Conservation (phyloP, 1,140 invertebrate genomes). For the Diorhabda elongata region DNA sequence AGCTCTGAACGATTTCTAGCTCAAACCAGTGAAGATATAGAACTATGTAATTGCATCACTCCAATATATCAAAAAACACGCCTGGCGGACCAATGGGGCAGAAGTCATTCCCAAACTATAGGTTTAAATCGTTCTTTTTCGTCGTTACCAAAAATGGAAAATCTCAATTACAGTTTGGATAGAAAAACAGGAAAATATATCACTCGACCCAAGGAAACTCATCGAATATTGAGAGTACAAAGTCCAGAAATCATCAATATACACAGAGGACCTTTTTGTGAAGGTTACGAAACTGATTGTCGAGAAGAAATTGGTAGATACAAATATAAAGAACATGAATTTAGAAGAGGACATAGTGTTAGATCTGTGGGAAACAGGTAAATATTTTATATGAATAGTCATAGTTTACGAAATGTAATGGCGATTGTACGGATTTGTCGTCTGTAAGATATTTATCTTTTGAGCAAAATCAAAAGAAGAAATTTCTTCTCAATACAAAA, state of each 20-base stretch:
- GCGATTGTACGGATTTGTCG: too few relatives aligned
- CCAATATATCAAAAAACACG: slow-evolving; percentile 32
- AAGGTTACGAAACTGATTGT: slow-evolving; percentile 36
- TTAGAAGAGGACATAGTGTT: slow-evolving; percentile 35
- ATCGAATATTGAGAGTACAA: slow-evolving; percentile 37
- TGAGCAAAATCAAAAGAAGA: too few relatives aligned
- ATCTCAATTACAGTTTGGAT: slow-evolving; percentile 37
- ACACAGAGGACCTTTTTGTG: slow-evolving; percentile 42
- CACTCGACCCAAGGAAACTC: slow-evolving; percentile 17
- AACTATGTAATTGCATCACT: slow-evolving; percentile 39
- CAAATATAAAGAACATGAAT: slow-evolving; percentile 40
- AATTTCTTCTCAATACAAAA: too few relatives aligned
- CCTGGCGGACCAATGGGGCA: slow-evolving; percentile 27
- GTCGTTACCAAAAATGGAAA: slow-evolving; percentile 35
- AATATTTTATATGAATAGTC: background rate
- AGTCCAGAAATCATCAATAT: slow-evolving; percentile 45
- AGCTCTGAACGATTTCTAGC: slow-evolving; percentile 27
- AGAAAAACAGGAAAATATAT: slow-evolving; percentile 29
- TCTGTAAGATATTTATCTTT: too few relatives aligned
- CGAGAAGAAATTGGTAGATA: slow-evolving; percentile 35
- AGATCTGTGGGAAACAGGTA: slow-evolving; percentile 20
- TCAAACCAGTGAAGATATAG: slow-evolving; percentile 19
- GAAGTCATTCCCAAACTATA: slow-evolving; percentile 29
- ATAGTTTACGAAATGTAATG: too few relatives aligned
- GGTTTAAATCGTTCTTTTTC: slow-evolving; percentile 36